Conservation (phyloP, 2,113 vertebrate genomes). For the Numenius arquata region DNA sequence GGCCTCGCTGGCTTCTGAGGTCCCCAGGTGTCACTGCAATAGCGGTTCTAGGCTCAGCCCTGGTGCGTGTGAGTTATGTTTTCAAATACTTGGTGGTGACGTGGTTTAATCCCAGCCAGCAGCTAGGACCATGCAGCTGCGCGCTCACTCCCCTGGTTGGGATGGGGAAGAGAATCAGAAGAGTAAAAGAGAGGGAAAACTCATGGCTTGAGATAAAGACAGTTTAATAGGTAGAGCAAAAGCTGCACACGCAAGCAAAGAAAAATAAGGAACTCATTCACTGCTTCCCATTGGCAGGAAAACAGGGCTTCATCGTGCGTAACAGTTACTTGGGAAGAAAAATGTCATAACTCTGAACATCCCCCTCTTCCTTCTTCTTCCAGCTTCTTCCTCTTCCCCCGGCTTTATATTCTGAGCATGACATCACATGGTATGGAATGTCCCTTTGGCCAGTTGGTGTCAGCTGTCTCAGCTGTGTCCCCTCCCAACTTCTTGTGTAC, state of each 20-base stretch:
- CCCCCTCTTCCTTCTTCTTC: not conserved
- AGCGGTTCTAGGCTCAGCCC: not conserved
- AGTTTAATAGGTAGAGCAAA: not conserved
- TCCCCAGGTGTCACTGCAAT: not conserved
- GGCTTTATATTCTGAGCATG: not conserved
- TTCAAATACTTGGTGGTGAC: not conserved
- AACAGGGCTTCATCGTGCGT: not conserved
- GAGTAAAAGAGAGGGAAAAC: not conserved
- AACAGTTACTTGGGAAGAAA: not conserved
- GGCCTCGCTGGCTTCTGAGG: not conserved
- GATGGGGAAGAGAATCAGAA: not conserved
- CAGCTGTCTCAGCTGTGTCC: not conserved
- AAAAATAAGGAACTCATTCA: not conserved
- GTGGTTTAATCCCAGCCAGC: not conserved
- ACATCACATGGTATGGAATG: not conserved
- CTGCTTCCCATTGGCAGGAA: not conserved
- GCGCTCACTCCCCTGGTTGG: not conserved
- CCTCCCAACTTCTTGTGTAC: not conserved
- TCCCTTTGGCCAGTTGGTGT: not conserved
- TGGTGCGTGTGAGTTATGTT: not conserved
- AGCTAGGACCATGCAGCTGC: not conserved
- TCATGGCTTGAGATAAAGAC: not conserved
- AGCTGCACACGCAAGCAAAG: not conserved
- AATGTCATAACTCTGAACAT: not conserved
- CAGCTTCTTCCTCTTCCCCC: not conserved